phyloP scores from a whole-genome alignment of 2,888 invertebrate species.

The Bellardia bayeri region DNA sequence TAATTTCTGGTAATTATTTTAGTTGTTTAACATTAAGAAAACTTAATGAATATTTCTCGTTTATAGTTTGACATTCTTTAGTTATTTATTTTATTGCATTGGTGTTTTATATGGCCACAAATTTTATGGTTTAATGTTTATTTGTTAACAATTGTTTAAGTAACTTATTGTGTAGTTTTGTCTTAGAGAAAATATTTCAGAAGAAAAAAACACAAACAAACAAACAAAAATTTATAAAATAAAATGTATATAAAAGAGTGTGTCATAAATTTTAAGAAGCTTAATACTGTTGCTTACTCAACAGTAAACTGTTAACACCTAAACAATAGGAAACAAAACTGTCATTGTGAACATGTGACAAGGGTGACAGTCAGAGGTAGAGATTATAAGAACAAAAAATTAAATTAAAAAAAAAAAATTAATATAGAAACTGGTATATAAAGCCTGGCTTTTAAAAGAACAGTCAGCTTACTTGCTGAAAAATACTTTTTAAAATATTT shows the following conservation, averaged over 20 bases:
- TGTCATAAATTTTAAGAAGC: constrained; percentile 74
- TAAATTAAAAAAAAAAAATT: not conserved
- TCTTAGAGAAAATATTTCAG: constrained; percentile 7
- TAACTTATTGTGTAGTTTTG: constrained; percentile 33
- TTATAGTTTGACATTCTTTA: not conserved
- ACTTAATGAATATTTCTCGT: not conserved
- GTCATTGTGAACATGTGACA: constrained; percentile 36
- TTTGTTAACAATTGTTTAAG: constrained; percentile 66
- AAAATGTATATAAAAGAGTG: constrained; percentile 20
- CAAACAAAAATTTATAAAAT: not conserved
- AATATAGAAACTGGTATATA: no score
- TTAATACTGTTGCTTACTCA: constrained; percentile 74
- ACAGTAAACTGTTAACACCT: constrained; percentile 72
- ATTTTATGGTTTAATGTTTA: constrained; percentile 56
- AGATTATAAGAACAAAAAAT: not conserved
- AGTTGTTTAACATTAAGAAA: not conserved
- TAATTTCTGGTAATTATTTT: no score
- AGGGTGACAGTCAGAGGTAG: constrained; percentile 10
- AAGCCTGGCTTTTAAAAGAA: no score
- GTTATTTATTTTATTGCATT: constrained; percentile 20
- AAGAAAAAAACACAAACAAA: not conserved
- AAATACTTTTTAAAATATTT: not conserved
- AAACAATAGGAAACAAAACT: constrained; percentile 58
- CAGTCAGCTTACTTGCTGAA: not conserved
- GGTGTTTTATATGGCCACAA: not conserved